These are phyloP conservation scores for Borostomias antarcticus DNA, from an alignment of 2,797 vertebrate genomes.

Conservation along the genomic window DNA sequence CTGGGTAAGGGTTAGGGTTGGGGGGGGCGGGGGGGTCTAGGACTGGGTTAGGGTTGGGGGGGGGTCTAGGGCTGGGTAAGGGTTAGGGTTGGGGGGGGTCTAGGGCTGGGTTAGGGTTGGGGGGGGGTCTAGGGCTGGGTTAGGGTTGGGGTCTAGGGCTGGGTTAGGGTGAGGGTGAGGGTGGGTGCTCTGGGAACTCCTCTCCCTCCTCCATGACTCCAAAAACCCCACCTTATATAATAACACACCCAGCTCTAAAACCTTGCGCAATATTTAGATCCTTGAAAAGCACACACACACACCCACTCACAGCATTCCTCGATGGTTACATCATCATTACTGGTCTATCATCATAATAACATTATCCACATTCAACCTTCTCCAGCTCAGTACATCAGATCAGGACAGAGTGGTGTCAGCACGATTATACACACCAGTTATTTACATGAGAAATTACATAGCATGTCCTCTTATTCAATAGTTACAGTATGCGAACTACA, in stretches of 20 bases:
- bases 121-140: too few species aligned
- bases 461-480: neutral
- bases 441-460: neutral
- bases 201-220: neutral
- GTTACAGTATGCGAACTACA: neutral
- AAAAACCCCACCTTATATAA: neutral
- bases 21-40: too few species aligned
- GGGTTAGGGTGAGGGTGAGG: neutral
- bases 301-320: conserved; percentile 11
- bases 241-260: neutral
- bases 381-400: neutral
- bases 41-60: too few species aligned
- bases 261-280: neutral
- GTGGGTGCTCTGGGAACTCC: neutral
- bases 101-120: too few species aligned
- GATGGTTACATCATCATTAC: neutral
- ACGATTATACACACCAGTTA: neutral
- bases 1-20: too few species aligned
- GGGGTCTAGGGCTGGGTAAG: too few species aligned
- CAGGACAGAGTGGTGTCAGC: neutral
- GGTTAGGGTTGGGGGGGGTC: too few species aligned
- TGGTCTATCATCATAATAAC: too few species aligned
- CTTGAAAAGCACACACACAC: neutral
- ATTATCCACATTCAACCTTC: too few species aligned
- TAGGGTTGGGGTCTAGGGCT: neutral